Base-by-base conservation (phyloP, 2,888 invertebrate genomes). In the Opisthograptis luteolata region DNA sequence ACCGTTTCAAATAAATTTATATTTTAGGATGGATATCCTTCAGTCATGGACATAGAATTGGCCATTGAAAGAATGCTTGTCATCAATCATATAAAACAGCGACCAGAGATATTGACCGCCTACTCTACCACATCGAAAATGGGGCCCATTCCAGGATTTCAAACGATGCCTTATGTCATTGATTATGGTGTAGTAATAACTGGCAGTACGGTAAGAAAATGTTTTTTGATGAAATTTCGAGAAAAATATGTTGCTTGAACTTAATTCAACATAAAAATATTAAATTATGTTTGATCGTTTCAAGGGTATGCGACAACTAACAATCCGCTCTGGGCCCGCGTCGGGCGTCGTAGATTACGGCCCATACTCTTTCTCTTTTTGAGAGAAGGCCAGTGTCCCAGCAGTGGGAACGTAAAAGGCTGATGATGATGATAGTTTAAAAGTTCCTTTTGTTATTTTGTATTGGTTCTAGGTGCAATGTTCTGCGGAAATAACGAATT, bases 11-110 rank as follows among this genome's bases (percentile, higher is more conserved):
- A 3, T 17, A 31, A 14, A 14, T 30, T 44, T 48, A 22, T 58
- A 36, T 68, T 78, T 51, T 44, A 92, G 86, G 91, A 92, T 49
- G 72, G 63, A 1, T 86, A 81, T 64, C 93, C 93, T 4, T 85
- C 89, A 4, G 58, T 64, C n/a, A 86, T 91, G 74, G 94, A 94
- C 56, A 92, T 94, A 42, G 92, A 93, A 44, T 80, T 94, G 71
- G 92, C 93, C 1, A 87, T 93, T 55, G 94, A 94, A 73, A 86
- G 93, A 60, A 71, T 84, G 57, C 66, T 92, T 36, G 83, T 91
- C 1, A 84, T 80, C 41, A 75, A 88, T 25, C 83, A 91, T 58
- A 78, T 93, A 8, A 74, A 76, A 52, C 60, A 72, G 0, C 81
- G 86, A 41, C 85, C 87, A 19, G 81, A 86, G 20, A 58, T 90